A percentile compares a stretch with the other conserved stretches of the same genome.
Conservation (phyloP, 2,888 invertebrate genomes). For the Diarsia brunnea region DNA sequence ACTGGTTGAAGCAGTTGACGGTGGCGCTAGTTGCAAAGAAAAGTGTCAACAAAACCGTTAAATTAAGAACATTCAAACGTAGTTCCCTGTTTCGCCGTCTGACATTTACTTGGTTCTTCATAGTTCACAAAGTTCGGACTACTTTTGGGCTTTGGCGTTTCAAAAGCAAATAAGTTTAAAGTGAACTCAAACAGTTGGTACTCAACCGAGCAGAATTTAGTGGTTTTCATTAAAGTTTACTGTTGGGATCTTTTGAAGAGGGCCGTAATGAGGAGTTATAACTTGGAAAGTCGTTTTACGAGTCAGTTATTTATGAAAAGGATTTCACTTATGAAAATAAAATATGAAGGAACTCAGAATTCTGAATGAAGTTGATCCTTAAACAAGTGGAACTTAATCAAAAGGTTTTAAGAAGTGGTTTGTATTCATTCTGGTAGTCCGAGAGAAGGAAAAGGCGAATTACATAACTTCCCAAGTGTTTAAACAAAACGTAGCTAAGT, state of each 20-base stretch:
- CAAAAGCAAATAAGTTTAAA: conserved; percentile 61
- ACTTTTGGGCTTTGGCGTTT: conserved; percentile 47
- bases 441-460: background rate
- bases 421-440: background rate
- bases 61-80: conserved; percentile 12
- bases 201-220: conserved; percentile 54
- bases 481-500: background rate
- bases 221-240: conserved; percentile 55
- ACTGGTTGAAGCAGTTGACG: background rate
- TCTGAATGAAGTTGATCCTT: conserved; percentile 12
- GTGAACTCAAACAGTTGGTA: conserved; percentile 56
- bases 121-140: conserved; percentile 34
- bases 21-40: conserved; percentile 11
- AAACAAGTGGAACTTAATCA: conserved; percentile 17
- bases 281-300: conserved; percentile 32
- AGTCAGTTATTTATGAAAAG: conserved; percentile 24
- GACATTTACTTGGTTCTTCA: background rate
- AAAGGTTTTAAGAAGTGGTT: conserved; percentile 13
- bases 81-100: conserved; percentile 26
- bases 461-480: background rate
- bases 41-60: conserved; percentile 10
- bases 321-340: conserved; percentile 38
- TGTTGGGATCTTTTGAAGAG: conserved; percentile 55
- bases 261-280: conserved; percentile 30
- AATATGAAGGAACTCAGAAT: conserved; percentile 34